Percentiles rank a stretch among this genome's conserved stretches.
phyloP scores from a whole-genome alignment of 92 coral and sea anemone species.

The Umimayanthus kanabou region DNA sequence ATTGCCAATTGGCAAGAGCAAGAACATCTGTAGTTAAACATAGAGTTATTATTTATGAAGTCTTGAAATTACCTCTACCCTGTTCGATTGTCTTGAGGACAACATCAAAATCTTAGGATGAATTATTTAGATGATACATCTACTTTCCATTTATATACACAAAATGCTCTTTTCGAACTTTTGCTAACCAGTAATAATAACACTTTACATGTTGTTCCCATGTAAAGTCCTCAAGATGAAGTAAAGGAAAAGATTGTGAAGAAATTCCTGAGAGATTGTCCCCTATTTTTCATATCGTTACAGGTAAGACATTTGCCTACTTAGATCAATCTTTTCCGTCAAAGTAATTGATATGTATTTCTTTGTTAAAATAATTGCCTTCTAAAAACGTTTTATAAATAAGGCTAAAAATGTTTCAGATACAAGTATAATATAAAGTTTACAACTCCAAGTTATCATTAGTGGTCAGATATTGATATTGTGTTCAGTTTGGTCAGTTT shows the following conservation, averaged over 20 bases:
- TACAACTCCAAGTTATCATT: no score
- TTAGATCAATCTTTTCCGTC: not conserved
- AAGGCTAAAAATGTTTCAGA: not conserved
- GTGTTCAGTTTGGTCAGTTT: no score
- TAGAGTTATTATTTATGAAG: not conserved
- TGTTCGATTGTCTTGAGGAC: no score
- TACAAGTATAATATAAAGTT: not conserved
- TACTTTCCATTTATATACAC: no score
- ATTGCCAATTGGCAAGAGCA: not conserved
- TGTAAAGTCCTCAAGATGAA: slow-evolving; percentile 3
- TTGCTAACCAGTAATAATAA: no score
- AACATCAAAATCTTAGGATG: no score
- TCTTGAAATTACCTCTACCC: not conserved
- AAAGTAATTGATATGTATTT: not conserved
- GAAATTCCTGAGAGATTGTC: slow-evolving; percentile 6
- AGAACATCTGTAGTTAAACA: not conserved
- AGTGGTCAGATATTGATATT: no score
- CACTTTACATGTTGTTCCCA: no score
- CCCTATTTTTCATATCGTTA: slow-evolving; percentile 2
- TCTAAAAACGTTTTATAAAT: not conserved
- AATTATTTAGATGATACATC: no score
- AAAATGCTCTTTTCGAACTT: no score
- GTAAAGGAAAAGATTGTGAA: not conserved
- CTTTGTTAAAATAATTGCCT: no score
- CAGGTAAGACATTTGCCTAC: not conserved